Evolutionary conservation across 1,140 invertebrate genomes (phyloP).

Genomic region (Bombus pascuorum): DNA sequence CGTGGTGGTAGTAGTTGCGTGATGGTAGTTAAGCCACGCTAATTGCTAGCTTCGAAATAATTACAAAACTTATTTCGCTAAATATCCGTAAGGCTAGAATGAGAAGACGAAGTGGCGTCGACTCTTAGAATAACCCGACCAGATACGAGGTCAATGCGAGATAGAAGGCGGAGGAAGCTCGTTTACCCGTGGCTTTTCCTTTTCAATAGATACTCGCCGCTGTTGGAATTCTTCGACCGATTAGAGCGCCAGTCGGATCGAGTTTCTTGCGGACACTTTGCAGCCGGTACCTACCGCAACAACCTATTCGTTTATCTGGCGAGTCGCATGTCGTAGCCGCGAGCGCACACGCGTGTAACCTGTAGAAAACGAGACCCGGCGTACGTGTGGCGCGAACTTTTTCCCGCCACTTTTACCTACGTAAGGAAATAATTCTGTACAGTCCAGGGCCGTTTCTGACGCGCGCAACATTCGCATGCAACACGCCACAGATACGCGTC

Average conservation of each 20-base stretch:
- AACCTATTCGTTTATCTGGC: conserved; percentile 65
- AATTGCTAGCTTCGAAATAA: not conserved
- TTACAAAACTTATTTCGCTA: not conserved
- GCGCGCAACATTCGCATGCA: not conserved
- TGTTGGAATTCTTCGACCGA: conserved; percentile 60
- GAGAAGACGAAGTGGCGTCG: not conserved
- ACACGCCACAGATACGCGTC: not conserved
- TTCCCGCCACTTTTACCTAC: not conserved
- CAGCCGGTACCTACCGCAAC: conserved; percentile 67
- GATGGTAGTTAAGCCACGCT: not conserved
- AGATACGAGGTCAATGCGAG: too few species aligned
- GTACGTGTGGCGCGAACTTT: not conserved
- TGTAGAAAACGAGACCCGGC: not conserved
- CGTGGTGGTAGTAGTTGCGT: not conserved
- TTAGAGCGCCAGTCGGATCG: conserved; percentile 65
- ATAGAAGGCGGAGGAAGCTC: conserved; percentile 30
- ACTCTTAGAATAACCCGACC: not conserved
- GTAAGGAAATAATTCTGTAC: conserved; percentile 20
- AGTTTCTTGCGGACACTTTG: conserved; percentile 68
- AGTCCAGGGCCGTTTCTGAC: not conserved
- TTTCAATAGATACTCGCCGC: conserved; percentile 57
- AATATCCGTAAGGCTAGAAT: not conserved
- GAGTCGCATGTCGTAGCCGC: conserved; percentile 45
- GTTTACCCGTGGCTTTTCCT: conserved; percentile 60
- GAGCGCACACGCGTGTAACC: conserved; percentile 30